Percentiles rank a stretch among this genome's conserved stretches.
Evolutionary conservation across 2,113 vertebrate genomes (phyloP).

Genomic region (Siniperca chuatsi): DNA sequence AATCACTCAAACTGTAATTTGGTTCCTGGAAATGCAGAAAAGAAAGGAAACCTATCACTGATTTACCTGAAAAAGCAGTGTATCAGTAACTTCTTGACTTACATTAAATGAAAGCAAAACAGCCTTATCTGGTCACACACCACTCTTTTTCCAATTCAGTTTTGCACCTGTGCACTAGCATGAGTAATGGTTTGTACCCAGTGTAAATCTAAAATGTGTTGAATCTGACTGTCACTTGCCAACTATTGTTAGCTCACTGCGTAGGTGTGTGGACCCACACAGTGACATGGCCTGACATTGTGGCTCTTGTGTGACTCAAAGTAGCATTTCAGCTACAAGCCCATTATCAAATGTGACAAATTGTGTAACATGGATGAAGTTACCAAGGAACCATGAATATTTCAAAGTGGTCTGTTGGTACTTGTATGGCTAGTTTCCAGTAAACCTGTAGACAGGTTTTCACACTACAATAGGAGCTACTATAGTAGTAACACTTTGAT

Average conservation of each 20-base stretch:
- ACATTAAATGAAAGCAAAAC: conserved; percentile 17
- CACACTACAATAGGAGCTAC: background rate
- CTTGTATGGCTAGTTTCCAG: conserved; percentile 21
- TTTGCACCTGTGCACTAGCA: background rate
- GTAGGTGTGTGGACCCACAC: conserved; percentile 7
- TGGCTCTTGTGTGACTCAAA: conserved; percentile 17
- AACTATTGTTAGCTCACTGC: conserved; percentile 2
- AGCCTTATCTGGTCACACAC: background rate
- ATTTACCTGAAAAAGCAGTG: conserved; percentile 28
- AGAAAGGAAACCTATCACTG: conserved; percentile 28
- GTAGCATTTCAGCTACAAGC: background rate
- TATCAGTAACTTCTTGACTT: conserved; percentile 16
- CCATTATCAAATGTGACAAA: conserved; percentile 11
- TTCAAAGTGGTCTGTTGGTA: background rate
- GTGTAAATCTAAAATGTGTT: no score
- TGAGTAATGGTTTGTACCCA: background rate
- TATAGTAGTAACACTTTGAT: conserved; percentile 11
- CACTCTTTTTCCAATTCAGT: background rate
- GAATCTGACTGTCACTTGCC: background rate
- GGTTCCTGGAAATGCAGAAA: conserved; percentile 32
- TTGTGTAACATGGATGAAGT: background rate
- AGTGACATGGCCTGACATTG: background rate
- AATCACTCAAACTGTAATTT: conserved; percentile 2
- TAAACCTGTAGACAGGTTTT: conserved; percentile 29
- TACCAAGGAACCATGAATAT: background rate